A percentile compares a stretch with the other conserved stretches of the same genome.
Conservation (phyloP, 2,797 vertebrate species). For the Rhincodon typus region DNA sequence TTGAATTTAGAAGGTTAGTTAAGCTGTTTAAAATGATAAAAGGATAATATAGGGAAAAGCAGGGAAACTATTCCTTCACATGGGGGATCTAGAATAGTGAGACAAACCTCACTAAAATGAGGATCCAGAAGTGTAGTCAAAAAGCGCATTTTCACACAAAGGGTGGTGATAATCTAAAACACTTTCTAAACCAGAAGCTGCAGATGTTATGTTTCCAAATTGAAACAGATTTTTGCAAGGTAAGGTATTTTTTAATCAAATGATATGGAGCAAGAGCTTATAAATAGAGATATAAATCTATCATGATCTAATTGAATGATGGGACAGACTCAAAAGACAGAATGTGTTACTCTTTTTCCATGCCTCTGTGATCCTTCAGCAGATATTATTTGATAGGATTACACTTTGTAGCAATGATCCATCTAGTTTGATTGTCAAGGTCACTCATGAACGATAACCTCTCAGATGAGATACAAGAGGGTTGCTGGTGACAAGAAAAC, state of each 20-base stretch:
- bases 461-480: too few relatives aligned
- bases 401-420: background rate
- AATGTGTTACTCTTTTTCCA: background rate
- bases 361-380: background rate
- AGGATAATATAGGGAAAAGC: background rate
- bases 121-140: background rate
- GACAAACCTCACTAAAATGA: background rate
- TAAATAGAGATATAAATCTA: background rate
- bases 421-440: background rate
- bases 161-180: background rate
- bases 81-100: background rate
- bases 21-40: background rate
- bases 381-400: background rate
- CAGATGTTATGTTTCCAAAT: background rate
- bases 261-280: background rate
- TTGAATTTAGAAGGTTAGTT: background rate
- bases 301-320: background rate
- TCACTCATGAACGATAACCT: background rate
- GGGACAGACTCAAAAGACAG: background rate
- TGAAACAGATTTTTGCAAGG: background rate
- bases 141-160: background rate
- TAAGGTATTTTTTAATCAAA: background rate
- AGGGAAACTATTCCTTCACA: background rate
- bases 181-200: background rate
- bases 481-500: background rate